Evolutionary conservation across 2,888 invertebrate genomes (phyloP).

Genomic region (Hedya salicella): DNA sequence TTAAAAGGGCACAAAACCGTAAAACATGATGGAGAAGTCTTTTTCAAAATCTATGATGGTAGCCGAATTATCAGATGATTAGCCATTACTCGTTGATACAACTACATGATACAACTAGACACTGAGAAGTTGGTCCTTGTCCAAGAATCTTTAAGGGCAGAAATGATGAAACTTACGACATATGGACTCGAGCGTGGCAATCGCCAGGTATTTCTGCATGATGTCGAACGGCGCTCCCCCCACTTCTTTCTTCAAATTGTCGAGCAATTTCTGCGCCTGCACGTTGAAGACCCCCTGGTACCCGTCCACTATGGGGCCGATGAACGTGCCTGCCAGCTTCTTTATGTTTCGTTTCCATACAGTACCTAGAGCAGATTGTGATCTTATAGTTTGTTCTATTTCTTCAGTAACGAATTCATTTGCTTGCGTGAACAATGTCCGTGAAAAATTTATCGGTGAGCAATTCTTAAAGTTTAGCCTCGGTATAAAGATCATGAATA

Average conservation of each 20-base stretch:
- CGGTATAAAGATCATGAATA: too few species aligned
- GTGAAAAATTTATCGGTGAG: too few species aligned
- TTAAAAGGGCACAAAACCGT: too few species aligned
- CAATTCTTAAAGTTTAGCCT: too few species aligned
- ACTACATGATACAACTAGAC: neutral
- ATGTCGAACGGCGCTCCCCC: slow-evolving; percentile 61
- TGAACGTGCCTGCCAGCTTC: slow-evolving; percentile 65
- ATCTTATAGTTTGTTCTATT: too few species aligned
- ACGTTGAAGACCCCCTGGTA: slow-evolving; percentile 65
- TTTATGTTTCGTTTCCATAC: slow-evolving; percentile 71
- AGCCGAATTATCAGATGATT: too few species aligned
- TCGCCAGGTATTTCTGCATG: slow-evolving; percentile 58
- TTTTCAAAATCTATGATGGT: too few species aligned
- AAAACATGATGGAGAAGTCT: too few species aligned
- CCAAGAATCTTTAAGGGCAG: neutral
- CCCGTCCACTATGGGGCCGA: slow-evolving; percentile 57
- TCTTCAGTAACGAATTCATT: too few species aligned
- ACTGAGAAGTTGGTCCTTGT: neutral
- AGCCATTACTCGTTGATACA: too few species aligned
- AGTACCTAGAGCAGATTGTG: slow-evolving; percentile 49
- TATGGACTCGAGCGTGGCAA: slow-evolving; percentile 65
- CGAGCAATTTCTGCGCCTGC: slow-evolving; percentile 58
- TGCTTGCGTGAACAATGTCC: too few species aligned
- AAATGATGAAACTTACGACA: slow-evolving; percentile 61
- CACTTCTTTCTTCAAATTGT: slow-evolving; percentile 52